Evolutionary conservation across 2,888 invertebrate genomes (phyloP).

Genomic region (Tribolium freemani): DNA sequence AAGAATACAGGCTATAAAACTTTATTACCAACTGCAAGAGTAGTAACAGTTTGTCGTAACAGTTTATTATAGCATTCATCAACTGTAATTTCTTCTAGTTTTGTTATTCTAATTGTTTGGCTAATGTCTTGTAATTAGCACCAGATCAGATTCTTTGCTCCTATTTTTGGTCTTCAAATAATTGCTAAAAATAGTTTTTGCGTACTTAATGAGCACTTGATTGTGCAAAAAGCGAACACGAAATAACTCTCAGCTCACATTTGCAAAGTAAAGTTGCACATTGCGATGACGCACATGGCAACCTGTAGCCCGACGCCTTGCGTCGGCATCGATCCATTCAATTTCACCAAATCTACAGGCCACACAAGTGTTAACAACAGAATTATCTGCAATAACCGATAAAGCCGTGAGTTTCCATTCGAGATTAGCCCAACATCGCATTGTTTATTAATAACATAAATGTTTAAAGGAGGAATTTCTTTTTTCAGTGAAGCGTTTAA

Average conservation of each 20-base stretch:
- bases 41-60: neutral
- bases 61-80: neutral
- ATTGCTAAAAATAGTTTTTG: too few species aligned
- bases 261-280: conserved; percentile 1
- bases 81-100: neutral
- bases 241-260: neutral
- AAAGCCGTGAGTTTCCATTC: conserved; percentile 9
- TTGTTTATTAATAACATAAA: conserved; percentile 7
- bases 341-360: conserved; percentile 32
- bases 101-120: neutral
- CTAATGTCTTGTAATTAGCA: neutral
- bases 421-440: neutral
- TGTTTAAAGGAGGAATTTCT: conserved; percentile 28
- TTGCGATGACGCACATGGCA: conserved; percentile 42
- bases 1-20: neutral
- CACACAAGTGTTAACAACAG: neutral
- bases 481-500: conserved; percentile 29
- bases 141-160: neutral
- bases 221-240: neutral
- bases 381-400: neutral
- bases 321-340: conserved; percentile 42
- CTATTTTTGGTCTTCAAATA: too few species aligned
- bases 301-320: conserved; percentile 46
- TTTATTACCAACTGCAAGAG: neutral
- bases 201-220: neutral